Base-by-base conservation (phyloP, 2,888 invertebrate genomes). In the Elegia similella region DNA sequence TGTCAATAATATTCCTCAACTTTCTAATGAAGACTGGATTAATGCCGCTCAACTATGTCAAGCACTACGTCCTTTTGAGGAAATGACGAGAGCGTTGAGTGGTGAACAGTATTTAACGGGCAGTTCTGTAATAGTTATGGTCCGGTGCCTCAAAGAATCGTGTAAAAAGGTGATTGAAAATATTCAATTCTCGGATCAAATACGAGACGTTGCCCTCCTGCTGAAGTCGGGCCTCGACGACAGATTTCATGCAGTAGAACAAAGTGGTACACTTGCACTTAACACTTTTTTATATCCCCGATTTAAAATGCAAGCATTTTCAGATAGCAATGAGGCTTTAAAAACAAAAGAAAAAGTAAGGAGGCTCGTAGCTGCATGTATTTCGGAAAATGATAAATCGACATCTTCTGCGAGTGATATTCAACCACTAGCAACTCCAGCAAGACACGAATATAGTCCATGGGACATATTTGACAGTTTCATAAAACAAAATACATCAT, bases 61-160 rank as follows among this genome's bases (percentile, higher is more conserved):
- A n/a, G 53, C 70, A 43, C 56, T 67, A 32, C 48, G 47, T 32
- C 66, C 69, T 0, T 67, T 67, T 50, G 64, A 67, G 43, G 62
- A 69, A 15, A 48, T 63, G 8, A 66, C 66, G 0, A 53, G 17
- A 1, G 17, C 54, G 0, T 60, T 67, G 58, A 69, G 68, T 17
- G 65, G 64, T 0, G 61, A 69, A 57, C 66, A 66, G 46, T 69
- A 69, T 16, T 62, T n/a, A n/a, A n/a, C n/a, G n/a, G n/a, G n/a
- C n/a, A n/a, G n/a, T n/a, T n/a, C n/a, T n/a, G n/a, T n/a, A n/a
- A n/a, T n/a, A n/a, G n/a, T n/a, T n/a, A n/a, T n/a, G n/a, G n/a
- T n/a, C n/a, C n/a, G n/a, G n/a, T n/a, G 62, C 42, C 38, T 46
- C 6, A 15, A 3, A 16, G 17, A 46, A 16, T 15, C 8, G 7